These are phyloP conservation scores for Intellagama lesueurii DNA, from an alignment of 2,797 vertebrate genomes.

Conservation along the genomic window DNA sequence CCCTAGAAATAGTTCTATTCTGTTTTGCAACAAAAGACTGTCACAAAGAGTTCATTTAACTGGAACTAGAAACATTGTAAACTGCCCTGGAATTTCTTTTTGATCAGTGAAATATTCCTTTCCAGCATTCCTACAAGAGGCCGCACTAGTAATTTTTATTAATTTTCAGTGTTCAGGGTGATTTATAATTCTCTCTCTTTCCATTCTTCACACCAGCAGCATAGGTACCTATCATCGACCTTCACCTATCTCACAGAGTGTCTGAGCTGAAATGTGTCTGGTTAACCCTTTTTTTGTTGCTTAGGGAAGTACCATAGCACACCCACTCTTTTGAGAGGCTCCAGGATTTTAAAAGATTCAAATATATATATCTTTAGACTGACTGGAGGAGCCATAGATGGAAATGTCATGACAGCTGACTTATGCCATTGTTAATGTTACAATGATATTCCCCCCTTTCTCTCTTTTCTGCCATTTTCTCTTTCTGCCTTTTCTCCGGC, in stretches of 20 bases:
- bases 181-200: neutral
- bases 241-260: neutral
- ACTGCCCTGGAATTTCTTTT: neutral
- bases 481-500: too few relatives aligned
- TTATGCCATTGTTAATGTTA: too few relatives aligned
- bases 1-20: conserved; percentile 42
- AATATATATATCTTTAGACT: too few relatives aligned
- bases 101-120: neutral
- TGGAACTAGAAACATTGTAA: neutral
- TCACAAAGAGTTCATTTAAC: conserved; percentile 38
- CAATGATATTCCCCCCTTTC: too few relatives aligned
- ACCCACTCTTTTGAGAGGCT: too few relatives aligned
- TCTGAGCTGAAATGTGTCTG: neutral
- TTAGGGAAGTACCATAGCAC: too few relatives aligned
- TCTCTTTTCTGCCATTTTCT: too few relatives aligned
- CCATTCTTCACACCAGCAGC: neutral
- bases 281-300: too few relatives aligned
- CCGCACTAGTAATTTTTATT: neutral
- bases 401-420: too few relatives aligned
- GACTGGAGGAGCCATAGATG: too few relatives aligned
- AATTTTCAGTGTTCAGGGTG: neutral
- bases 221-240: neutral
- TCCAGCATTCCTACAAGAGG: neutral
- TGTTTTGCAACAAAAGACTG: conserved; percentile 34
- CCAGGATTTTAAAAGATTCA: too few relatives aligned